Conservation (phyloP, 1,140 invertebrate species). For the Atta texana region DNA sequence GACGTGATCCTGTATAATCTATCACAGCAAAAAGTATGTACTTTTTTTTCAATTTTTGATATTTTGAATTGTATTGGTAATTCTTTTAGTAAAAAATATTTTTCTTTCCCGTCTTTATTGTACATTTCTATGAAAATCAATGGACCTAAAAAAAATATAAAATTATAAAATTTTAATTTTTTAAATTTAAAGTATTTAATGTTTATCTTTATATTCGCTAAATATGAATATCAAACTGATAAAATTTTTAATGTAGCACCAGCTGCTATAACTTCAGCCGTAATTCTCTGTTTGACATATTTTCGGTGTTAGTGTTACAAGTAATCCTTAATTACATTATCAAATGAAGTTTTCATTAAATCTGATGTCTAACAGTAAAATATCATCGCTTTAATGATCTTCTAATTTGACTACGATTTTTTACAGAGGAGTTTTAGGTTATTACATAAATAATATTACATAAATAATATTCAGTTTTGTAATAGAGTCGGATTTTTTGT, state of each 20-base stretch:
- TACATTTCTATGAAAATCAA: not conserved
- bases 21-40: not conserved
- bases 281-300: too few species aligned
- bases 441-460: not conserved
- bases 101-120: not conserved
- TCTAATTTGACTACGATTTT: not conserved
- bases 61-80: not conserved
- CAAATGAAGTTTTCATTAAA: too few species aligned
- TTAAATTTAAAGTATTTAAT: not conserved
- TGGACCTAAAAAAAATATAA: not conserved
- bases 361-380: too few species aligned
- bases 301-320: too few species aligned
- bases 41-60: not conserved
- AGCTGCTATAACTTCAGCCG: too few species aligned
- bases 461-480: not conserved
- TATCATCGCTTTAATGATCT: not conserved
- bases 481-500: not conserved
- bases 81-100: constrained; percentile 7
- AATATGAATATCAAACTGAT: not conserved
- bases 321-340: too few species aligned
- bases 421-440: not conserved
- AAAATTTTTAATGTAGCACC: too few species aligned
- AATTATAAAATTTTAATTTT: not conserved
- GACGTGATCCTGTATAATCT: not conserved
- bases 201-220: not conserved